Conservation (phyloP, 2,888 invertebrate genomes). For the Conistra vaccinii region DNA sequence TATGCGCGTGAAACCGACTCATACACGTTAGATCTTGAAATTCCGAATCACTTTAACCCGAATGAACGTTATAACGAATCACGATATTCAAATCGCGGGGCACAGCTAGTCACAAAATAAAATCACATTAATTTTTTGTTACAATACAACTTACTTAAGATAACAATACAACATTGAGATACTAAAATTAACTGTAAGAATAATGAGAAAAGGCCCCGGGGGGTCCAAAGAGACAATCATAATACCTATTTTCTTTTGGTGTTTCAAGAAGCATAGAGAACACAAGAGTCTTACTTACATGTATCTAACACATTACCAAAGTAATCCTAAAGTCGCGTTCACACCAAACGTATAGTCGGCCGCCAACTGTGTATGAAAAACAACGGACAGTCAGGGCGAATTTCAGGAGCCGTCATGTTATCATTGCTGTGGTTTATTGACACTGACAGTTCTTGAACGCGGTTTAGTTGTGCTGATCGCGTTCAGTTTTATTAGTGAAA, state of each 20-base stretch:
- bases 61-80: too few species aligned
- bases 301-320: conserved; percentile 35
- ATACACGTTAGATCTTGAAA: too few species aligned
- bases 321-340: conserved; percentile 1
- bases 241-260: conserved; percentile 25
- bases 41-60: too few species aligned
- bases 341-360: not conserved
- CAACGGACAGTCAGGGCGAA: too few species aligned
- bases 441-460: not conserved
- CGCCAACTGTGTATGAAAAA: not conserved
- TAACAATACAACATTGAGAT: conserved; percentile 25
- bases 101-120: too few species aligned
- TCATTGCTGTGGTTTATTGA: not conserved
- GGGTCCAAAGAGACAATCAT: conserved; percentile 8
- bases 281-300: conserved; percentile 20
- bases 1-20: too few species aligned
- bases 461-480: not conserved
- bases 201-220: conserved; percentile 31
- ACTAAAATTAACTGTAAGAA: conserved; percentile 17
- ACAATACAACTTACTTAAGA: conserved; percentile 31
- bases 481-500: not conserved
- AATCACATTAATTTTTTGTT: conserved; percentile 15
- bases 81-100: too few species aligned
- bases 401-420: not conserved
- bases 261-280: not conserved